A percentile compares a stretch with the other conserved stretches of the same genome.
Conservation (phyloP, 2,888 invertebrate genomes). For the Proisotoma minuta region DNA sequence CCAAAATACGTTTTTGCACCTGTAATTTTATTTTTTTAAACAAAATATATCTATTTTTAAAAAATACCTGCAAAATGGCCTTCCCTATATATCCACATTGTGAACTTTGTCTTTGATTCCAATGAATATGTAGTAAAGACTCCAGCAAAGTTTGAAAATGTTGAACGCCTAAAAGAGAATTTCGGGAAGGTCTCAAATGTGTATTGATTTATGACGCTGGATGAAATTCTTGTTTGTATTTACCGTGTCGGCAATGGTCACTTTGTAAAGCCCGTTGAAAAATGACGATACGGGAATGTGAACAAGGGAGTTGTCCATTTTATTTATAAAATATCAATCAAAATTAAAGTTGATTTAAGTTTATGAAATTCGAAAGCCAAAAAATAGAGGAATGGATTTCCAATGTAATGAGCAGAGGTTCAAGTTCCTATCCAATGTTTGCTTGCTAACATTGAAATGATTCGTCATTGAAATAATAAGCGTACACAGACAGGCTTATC, state of each 20-base stretch:
- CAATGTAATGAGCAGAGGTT: no score
- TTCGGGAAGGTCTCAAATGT: neutral
- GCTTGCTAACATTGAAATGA: no score
- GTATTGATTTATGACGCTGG: neutral
- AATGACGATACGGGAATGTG: neutral
- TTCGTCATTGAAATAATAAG: no score
- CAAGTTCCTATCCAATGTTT: no score
- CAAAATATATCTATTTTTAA: no score
- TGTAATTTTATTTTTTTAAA: no score
- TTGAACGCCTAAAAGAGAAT: neutral
- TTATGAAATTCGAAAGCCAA: no score
- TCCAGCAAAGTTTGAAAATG: neutral
- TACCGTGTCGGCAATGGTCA: neutral
- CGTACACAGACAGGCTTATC: no score
- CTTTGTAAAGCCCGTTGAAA: neutral
- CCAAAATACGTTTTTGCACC: no score
- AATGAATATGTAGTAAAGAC: neutral
- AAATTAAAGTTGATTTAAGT: neutral
- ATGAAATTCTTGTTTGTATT: no score
- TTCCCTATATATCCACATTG: neutral
- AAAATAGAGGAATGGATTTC: no score
- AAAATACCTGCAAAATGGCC: neutral
- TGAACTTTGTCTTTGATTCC: neutral
- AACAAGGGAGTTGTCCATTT: neutral
- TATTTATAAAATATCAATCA: no score